Evolutionary conservation across 2,888 invertebrate species (phyloP).

Genomic region (Agrypnus murinus): DNA sequence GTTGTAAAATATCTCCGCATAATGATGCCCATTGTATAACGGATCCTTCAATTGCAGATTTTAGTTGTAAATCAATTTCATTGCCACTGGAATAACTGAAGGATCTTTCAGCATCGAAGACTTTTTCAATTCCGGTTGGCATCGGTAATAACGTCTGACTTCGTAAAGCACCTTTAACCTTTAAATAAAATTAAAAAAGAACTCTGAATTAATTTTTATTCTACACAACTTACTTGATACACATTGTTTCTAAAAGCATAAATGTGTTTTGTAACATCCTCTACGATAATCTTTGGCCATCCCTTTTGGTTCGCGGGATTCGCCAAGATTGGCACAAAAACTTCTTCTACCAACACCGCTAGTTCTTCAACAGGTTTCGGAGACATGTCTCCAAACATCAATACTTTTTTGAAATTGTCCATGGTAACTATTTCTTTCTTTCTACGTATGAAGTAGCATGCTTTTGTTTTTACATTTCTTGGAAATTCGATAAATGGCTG

Average conservation of each 20-base stretch:
- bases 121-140: constrained; percentile 83
- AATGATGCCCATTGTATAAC: constrained; percentile 88
- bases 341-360: constrained; percentile 80
- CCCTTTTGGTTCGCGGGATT: constrained; percentile 81
- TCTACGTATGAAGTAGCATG: constrained; percentile 85
- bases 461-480: constrained; percentile 77
- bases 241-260: constrained; percentile 81
- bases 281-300: constrained; percentile 83
- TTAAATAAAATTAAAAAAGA: constrained; percentile 35
- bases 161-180: constrained; percentile 86
- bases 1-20: constrained; percentile 82
- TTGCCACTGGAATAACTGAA: constrained; percentile 73
- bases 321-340: constrained; percentile 82
- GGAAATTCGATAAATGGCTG: constrained; percentile 79
- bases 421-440: constrained; percentile 76
- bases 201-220: not conserved
- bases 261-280: constrained; percentile 82
- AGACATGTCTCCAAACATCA: constrained; percentile 83
- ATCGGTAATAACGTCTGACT: constrained; percentile 91
- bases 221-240: constrained; percentile 73
- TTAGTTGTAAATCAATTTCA: constrained; percentile 80
- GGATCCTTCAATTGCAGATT: constrained; percentile 88
- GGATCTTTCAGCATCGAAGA: constrained; percentile 76
- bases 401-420: constrained; percentile 73
- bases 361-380: constrained; percentile 82